Conservation (phyloP, 1,140 invertebrate genomes). For the Trichonephila clavata region DNA sequence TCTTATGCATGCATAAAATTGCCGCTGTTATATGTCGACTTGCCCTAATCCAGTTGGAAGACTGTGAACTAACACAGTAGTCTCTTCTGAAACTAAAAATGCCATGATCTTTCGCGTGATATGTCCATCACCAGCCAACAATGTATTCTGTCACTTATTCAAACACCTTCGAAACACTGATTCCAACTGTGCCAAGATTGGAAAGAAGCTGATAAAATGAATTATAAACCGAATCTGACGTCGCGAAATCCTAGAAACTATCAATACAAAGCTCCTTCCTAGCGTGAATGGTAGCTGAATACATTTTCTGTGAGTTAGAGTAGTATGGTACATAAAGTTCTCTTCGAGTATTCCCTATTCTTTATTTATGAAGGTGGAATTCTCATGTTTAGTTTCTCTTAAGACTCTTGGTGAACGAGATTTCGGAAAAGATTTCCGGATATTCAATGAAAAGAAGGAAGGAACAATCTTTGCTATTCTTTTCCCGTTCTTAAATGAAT, state of each 20-base stretch:
- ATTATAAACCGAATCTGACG: constrained; percentile 17
- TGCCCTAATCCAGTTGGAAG: neutral
- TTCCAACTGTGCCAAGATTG: neutral
- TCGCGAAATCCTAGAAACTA: constrained; percentile 17
- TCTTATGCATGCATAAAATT: too few species aligned
- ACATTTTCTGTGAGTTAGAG: neutral
- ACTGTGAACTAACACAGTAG: neutral
- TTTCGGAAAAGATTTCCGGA: constrained; percentile 8
- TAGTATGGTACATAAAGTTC: neutral
- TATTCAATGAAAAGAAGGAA: constrained; percentile 47
- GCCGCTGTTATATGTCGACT: too few species aligned
- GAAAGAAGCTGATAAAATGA: constrained; percentile 18
- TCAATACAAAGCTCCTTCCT: constrained; percentile 3
- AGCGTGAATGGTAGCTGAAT: constrained; percentile 35
- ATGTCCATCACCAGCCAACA: neutral
- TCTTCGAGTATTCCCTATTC: constrained; percentile 21
- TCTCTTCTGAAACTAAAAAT: neutral
- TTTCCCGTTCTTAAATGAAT: constrained; percentile 1
- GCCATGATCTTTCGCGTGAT: neutral
- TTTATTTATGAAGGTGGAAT: constrained; percentile 51
- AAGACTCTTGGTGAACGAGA: constrained; percentile 20
- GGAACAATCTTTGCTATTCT: constrained; percentile 20
- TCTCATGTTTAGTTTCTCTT: constrained; percentile 18
- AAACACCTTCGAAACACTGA: neutral
- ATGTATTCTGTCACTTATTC: neutral